A percentile compares a stretch with the other conserved stretches of the same genome.
These are phyloP conservation scores for Odontamblyopus lacepedii DNA, from an alignment of 2,797 vertebrate genomes.

Conservation along the genomic window DNA sequence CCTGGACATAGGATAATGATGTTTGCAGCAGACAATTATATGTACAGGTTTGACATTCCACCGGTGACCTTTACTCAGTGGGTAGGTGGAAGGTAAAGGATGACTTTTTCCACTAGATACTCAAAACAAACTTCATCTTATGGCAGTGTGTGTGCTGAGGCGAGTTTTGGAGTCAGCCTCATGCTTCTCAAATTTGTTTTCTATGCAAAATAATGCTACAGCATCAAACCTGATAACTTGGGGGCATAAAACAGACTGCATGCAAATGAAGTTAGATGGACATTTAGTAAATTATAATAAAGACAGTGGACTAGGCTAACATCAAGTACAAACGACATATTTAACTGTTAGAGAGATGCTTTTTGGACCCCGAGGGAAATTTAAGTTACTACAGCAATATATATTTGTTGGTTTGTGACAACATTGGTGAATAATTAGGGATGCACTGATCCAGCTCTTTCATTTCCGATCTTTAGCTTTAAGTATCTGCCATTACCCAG, in stretches of 20 bases:
- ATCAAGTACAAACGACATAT: too few relatives aligned
- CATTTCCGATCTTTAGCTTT: too few relatives aligned
- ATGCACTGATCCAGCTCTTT: too few relatives aligned
- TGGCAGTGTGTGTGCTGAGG: background rate
- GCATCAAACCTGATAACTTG: background rate
- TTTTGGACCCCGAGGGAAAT: too few relatives aligned
- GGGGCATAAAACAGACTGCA: background rate
- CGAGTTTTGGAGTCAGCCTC: background rate
- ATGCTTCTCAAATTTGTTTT: background rate
- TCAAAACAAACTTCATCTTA: conserved; percentile 4
- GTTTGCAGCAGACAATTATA: conserved; percentile 11
- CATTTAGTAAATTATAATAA: background rate
- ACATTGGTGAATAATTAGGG: too few relatives aligned
- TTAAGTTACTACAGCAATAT: too few relatives aligned
- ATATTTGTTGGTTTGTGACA: too few relatives aligned
- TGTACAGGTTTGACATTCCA: conserved; percentile 11
- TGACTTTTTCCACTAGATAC: background rate
- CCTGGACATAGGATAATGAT: conserved; percentile 14
- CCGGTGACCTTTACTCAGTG: conserved; percentile 1
- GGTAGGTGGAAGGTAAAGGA: background rate
- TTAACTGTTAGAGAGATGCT: too few relatives aligned
- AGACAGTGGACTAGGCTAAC: too few relatives aligned
- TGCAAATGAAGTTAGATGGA: background rate
- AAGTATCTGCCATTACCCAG: too few relatives aligned
- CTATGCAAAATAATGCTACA: background rate